phyloP scores from a whole-genome alignment of 2,113 vertebrate species.

The Myotis yumanensis region DNA sequence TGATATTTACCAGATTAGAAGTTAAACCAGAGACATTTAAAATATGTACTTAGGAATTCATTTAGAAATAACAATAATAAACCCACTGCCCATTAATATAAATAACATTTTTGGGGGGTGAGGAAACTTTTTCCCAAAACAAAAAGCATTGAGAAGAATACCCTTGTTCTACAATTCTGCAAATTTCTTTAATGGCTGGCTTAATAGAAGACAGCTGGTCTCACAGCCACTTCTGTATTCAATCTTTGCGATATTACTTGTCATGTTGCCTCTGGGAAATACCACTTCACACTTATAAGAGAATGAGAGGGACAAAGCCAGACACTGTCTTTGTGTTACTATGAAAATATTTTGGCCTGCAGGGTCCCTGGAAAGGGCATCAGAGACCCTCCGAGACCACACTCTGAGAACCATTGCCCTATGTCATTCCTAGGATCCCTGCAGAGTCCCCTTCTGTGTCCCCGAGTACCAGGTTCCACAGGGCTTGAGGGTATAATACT shows the following conservation, averaged over 20 bases:
- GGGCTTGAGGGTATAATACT: background rate
- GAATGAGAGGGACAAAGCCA: background rate
- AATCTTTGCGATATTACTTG: background rate
- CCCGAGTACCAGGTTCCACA: rapidly evolving
- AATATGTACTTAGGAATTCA: background rate
- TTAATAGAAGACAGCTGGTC: slow-evolving; percentile 38
- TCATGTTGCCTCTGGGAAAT: slow-evolving; percentile 20
- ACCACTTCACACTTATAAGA: background rate
- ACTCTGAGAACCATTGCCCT: background rate
- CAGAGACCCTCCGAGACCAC: background rate
- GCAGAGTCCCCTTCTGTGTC: background rate
- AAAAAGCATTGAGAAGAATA: background rate
- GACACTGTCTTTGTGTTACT: background rate
- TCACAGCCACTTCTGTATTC: background rate
- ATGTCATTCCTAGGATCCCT: background rate
- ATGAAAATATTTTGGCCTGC: background rate
- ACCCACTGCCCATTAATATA: background rate
- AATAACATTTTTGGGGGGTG: background rate
- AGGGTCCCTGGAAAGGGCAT: background rate
- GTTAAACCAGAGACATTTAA: background rate
- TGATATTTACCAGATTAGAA: background rate
- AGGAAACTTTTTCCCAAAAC: slow-evolving; percentile 3
- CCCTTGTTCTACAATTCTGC: background rate
- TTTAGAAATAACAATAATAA: background rate
- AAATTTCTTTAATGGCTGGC: background rate